Percentiles rank a stretch among this genome's conserved stretches.
Evolutionary conservation across 2,888 invertebrate species (phyloP).

Genomic region (Agriopis marginaria): DNA sequence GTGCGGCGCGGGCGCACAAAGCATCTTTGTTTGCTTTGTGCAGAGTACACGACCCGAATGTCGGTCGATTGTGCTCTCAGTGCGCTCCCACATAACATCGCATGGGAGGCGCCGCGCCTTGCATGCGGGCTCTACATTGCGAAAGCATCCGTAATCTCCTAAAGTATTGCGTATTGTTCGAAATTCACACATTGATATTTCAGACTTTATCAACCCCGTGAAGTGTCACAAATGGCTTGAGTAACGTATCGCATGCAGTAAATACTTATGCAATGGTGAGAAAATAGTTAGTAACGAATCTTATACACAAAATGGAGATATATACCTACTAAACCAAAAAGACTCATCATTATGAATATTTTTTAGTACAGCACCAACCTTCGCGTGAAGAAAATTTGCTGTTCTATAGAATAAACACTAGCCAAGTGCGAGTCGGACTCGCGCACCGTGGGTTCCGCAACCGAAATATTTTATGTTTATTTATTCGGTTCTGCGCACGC

Average conservation of each 20-base stretch:
- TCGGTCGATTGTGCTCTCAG: slow-evolving; percentile 64
- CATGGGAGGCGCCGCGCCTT: slow-evolving; percentile 67
- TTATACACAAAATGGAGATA: not conserved
- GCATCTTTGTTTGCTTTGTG: slow-evolving; percentile 74
- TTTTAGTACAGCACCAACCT: too few species aligned
- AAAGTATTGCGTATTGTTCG: slow-evolving; percentile 42
- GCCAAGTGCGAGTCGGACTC: too few species aligned
- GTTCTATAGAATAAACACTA: too few species aligned
- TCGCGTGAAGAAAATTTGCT: too few species aligned
- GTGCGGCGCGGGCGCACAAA: slow-evolving; percentile 53
- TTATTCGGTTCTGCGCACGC: too few species aligned
- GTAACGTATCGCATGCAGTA: not conserved
- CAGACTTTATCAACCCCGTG: slow-evolving; percentile 12
- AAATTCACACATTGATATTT: slow-evolving; percentile 36
- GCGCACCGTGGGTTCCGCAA: too few species aligned
- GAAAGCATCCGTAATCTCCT: slow-evolving; percentile 62
- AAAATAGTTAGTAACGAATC: not conserved
- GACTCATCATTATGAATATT: too few species aligned
- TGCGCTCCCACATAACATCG: slow-evolving; percentile 71
- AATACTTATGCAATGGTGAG: not conserved
- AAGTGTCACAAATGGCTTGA: not conserved
- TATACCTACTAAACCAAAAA: not conserved
- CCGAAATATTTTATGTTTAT: too few species aligned
- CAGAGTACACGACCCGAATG: slow-evolving; percentile 58
- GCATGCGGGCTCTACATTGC: slow-evolving; percentile 63